Percentiles rank a stretch among this genome's conserved stretches.
phyloP scores from a whole-genome alignment of 2,113 vertebrate genomes.

The Heteronetta atricapilla region DNA sequence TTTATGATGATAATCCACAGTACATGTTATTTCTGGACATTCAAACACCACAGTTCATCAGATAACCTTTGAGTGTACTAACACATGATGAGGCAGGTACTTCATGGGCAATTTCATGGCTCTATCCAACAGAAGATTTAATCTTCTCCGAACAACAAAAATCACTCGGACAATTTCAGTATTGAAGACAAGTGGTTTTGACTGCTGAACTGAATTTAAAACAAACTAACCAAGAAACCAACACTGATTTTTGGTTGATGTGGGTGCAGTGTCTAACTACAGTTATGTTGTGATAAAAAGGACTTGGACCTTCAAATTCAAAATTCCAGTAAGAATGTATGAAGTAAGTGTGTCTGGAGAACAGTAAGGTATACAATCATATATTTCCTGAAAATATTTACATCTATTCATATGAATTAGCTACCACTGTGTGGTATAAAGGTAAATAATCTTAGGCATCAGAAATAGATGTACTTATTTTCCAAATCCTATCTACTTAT shows the following conservation, averaged over 20 bases:
- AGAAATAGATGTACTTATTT: not conserved
- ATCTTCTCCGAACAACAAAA: not conserved
- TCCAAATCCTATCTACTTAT: not conserved
- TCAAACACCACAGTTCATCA: not conserved
- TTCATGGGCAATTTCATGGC: not conserved
- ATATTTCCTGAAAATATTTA: not conserved
- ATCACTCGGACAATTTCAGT: not conserved
- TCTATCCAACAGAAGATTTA: not conserved
- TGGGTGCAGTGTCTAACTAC: not conserved
- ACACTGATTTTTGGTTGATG: not conserved
- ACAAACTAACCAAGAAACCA: not conserved
- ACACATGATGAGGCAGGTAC: not conserved
- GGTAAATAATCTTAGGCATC: not conserved
- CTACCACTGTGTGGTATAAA: not conserved
- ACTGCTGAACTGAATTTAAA: not conserved
- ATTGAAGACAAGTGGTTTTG: not conserved
- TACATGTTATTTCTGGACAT: not conserved
- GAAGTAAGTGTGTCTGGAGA: not conserved
- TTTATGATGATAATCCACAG: not conserved
- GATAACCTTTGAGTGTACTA: not conserved
- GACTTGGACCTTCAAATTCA: not conserved
- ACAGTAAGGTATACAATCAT: fast-evolving
- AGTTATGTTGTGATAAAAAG: not conserved
- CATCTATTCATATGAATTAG: not conserved
- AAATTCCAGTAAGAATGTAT: not conserved